Conservation (phyloP, 2,888 invertebrate genomes). For the Rhingia rostrata region DNA sequence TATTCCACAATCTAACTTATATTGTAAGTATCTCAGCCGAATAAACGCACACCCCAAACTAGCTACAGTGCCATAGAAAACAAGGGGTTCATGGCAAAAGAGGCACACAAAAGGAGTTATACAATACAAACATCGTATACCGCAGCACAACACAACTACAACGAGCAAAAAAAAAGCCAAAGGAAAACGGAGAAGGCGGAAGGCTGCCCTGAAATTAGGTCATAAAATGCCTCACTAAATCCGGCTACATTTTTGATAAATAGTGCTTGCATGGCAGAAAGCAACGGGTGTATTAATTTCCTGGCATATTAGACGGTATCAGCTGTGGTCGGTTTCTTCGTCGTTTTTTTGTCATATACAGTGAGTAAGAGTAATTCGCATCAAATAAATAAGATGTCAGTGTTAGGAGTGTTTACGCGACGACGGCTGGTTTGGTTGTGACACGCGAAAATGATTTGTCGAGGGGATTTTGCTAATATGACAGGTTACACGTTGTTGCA, state of each 20-base stretch:
- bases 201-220: slow-evolving; percentile 54
- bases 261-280: slow-evolving; percentile 55
- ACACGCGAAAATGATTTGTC: slow-evolving; percentile 29
- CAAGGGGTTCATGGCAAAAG: background rate
- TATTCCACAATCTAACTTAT: slow-evolving; percentile 57
- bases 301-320: slow-evolving; percentile 30
- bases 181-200: slow-evolving; percentile 18
- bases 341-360: slow-evolving; percentile 5
- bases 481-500: background rate
- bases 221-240: slow-evolving; percentile 65
- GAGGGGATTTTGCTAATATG: background rate
- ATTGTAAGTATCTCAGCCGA: slow-evolving; percentile 41
- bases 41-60: background rate
- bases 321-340: background rate
- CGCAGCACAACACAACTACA: background rate
- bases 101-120: background rate
- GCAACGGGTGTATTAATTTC: slow-evolving; percentile 65
- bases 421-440: background rate
- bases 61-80: background rate
- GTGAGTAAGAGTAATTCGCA: slow-evolving; percentile 9
- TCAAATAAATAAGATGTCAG: slow-evolving; percentile 40
- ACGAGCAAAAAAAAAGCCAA: background rate
- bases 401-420: background rate
- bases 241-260: slow-evolving; percentile 41
- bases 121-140: background rate